A percentile compares a stretch with the other conserved stretches of the same genome.
phyloP scores from a whole-genome alignment of 2,888 invertebrate species.

The Drepanosiphum platanoidis region DNA sequence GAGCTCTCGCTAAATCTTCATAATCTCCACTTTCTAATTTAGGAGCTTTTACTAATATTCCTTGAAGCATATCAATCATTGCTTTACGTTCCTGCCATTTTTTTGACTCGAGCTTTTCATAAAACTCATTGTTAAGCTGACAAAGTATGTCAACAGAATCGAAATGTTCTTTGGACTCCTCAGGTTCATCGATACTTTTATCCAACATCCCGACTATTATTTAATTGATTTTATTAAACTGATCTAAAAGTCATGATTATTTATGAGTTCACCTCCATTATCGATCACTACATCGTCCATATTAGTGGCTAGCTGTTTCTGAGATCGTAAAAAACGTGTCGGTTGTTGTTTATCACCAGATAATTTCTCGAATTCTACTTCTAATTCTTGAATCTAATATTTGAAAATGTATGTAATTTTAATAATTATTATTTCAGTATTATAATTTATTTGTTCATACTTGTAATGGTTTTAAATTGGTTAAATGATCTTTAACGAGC shows the following conservation, averaged over 20 bases:
- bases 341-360: constrained; percentile 76
- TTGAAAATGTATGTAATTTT: background rate
- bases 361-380: constrained; percentile 85
- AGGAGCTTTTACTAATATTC: constrained; percentile 78
- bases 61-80: constrained; percentile 83
- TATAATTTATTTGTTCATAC: constrained; percentile 65
- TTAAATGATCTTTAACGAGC: constrained; percentile 85
- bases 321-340: constrained; percentile 80
- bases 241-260: background rate
- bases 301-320: constrained; percentile 77
- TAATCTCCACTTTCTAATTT: constrained; percentile 93
- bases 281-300: constrained; percentile 68
- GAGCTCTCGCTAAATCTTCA: constrained; percentile 83
- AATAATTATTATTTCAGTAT: background rate
- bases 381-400: constrained; percentile 82
- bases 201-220: constrained; percentile 72
- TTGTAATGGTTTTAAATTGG: constrained; percentile 87
- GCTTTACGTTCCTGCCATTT: constrained; percentile 98
- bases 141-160: constrained; percentile 93
- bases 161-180: constrained; percentile 85
- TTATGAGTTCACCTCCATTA: constrained; percentile 67
- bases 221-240: constrained; percentile 67
- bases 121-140: constrained; percentile 94
- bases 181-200: constrained; percentile 73
- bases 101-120: constrained; percentile 91